Evolutionary conservation across 1,140 invertebrate genomes (phyloP), one percentile per base, ranked within the genome.

Genomic region (Meloidogyne exigua): DNA sequence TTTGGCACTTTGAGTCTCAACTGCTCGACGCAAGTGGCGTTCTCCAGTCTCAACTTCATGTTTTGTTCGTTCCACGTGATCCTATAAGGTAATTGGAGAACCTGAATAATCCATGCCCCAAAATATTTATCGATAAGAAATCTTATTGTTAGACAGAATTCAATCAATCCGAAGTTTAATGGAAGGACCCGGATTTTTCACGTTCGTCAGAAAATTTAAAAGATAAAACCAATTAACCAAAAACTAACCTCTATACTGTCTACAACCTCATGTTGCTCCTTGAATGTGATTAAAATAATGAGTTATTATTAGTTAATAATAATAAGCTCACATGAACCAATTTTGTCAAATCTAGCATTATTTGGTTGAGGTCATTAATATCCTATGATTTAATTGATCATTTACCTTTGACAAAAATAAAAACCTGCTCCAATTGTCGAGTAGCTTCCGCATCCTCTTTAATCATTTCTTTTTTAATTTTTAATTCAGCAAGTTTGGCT

Each of bases 1-100:
- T 57, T 82, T 83, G 2, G 82, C 82, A n/a, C 75, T 80, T 66
- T 84, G 85, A n/a, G 66, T 74, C n/a, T 69, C 72, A 4, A 83
- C 82, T 21, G 82, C 82, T 49, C 83, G 80, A 32, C 81, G 83
- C 68, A 83, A 57, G 28, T 84, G 73, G 42, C 77, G 77, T 36
- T 82, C 71, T 68, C 82, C 82, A 18, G 42, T 5, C 15, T 83
- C 67, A 9, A 84, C 80, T 63, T 83, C 76, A 26, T 76, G 70
- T n/a, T 42, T 68, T 13, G 82, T 69, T 36, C 72, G 63, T 65
- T 84, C 82, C 9, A 84, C 77, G 13, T 84, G 82, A 21, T 80
- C 78, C 71, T 80, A 28, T 63, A 68, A 28, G 25, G n/a, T n/a
- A 76, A 26, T 28, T 68, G 21, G n/a, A n/a, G n/a, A n/a, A n/a